Base-by-base conservation (phyloP, 2,113 vertebrate genomes). In the Brienomyrus brachyistius region DNA sequence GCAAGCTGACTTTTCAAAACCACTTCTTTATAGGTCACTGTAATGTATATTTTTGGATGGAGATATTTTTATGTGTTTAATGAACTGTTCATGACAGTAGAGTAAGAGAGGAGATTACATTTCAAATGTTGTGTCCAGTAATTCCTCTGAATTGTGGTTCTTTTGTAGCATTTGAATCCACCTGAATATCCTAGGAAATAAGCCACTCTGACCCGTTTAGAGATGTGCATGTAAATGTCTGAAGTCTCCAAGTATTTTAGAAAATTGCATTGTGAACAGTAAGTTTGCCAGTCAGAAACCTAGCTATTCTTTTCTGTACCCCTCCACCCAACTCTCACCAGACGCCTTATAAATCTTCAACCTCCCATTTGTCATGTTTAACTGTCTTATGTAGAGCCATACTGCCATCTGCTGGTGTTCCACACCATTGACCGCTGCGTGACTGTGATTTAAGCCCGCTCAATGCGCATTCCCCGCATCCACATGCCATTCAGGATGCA, bases 171-270 rank as follows among this genome's bases (percentile, higher is more conserved):
- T 74, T 21, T 19, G 15, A 90, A 87, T 66, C 83, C 19, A 50
- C n/a, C 83, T 43, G 83, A 83, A 51, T 86, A 70, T 23, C 52
- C 54, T 84, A 70, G 43, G 82, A 86, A 90, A 86, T 70, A 74
- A 91, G 77, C 90, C 91, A 88, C 92, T 91, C 31, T 92, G 93
- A 95, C 94, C 40, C 2, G 93, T 93, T 94, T 93, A 94, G 92
- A 94, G 93, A 92, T 93, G 86, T 91, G 91, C 91, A 90, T 91
- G 89, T 92, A 90, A 92, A 88, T 90, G 90, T 83, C 88, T 40
- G 89, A 89, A 90, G 90, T 82, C 88, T 47, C 90, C 87, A 47
- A 88, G 91, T 90, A 77, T 87, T 89, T 51, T 87, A 91, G 77
- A 91, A 92, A 90, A 88, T 56, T 47, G 62, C 56, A 2, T 70